Conservation (phyloP, 2,888 invertebrate genomes). For the Lasius platythorax region DNA sequence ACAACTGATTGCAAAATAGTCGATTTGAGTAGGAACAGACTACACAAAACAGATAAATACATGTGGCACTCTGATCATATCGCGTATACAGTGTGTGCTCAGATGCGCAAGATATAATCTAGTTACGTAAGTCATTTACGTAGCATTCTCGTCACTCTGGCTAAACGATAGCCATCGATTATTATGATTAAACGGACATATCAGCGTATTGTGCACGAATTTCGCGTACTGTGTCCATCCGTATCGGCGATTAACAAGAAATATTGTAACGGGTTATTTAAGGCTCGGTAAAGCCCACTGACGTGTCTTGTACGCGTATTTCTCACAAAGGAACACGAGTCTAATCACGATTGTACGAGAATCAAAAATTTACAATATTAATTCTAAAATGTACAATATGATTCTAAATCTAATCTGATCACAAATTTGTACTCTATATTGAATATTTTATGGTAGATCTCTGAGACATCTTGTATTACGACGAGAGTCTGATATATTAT, state of each 20-base stretch:
- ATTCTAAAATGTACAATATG: background rate
- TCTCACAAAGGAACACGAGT: background rate
- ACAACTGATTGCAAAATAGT: background rate
- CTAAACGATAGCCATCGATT: conserved; percentile 17
- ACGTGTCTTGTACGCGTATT: background rate
- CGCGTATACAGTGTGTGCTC: background rate
- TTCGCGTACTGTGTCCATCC: background rate
- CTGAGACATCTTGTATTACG: background rate
- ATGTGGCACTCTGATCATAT: conserved; percentile 1
- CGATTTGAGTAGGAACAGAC: background rate
- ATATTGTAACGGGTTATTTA: background rate
- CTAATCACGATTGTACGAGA: background rate
- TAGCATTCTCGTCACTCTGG: conserved; percentile 21
- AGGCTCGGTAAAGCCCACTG: background rate
- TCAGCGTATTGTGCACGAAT: conserved; percentile 29
- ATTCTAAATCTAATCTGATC: background rate
- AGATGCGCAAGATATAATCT: conserved; percentile 17
- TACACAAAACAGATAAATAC: conserved; percentile 23
- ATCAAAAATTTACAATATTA: background rate
- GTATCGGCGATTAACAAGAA: conserved; percentile 1
- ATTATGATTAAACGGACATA: conserved; percentile 27
- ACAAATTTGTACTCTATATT: background rate
- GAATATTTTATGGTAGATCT: background rate
- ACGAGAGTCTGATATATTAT: background rate
- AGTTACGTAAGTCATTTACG: conserved; percentile 43